These are phyloP conservation scores for Malacoraja senta DNA, from an alignment of 2,797 vertebrate genomes.

Conservation along the genomic window DNA sequence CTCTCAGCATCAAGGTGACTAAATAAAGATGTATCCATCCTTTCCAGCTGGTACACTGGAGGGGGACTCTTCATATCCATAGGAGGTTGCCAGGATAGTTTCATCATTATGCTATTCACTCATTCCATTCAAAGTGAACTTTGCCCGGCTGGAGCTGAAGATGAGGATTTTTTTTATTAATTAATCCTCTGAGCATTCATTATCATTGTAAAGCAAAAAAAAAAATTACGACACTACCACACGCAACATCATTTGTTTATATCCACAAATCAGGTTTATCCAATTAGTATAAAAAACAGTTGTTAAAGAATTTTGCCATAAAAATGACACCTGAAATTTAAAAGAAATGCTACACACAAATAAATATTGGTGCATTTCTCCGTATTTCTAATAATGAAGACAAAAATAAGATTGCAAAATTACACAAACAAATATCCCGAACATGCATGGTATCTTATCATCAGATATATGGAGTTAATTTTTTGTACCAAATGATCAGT, in stretches of 20 bases:
- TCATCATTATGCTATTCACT: slow-evolving; percentile 66
- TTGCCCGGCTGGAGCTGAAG: slow-evolving; percentile 68
- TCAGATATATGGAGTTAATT: slow-evolving; percentile 10
- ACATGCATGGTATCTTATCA: not conserved
- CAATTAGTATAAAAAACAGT: not conserved
- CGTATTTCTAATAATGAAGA: not conserved
- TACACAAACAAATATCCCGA: not conserved
- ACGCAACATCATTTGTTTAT: not conserved
- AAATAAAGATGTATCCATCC: slow-evolving; percentile 70
- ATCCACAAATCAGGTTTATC: not conserved
- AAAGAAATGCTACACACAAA: no score
- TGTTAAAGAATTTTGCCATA: not conserved
- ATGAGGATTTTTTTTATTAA: not conserved
- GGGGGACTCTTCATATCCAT: slow-evolving; percentile 70
- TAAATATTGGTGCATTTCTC: not conserved
- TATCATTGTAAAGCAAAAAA: not conserved
- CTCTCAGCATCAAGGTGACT: slow-evolving; percentile 57
- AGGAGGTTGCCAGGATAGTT: slow-evolving; percentile 69
- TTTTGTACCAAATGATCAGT: not conserved
- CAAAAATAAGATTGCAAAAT: not conserved
- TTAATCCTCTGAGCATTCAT: slow-evolving; percentile 7
- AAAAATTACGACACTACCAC: not conserved
- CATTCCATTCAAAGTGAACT: slow-evolving; percentile 57
- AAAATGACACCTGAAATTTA: not conserved
- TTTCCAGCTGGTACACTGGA: slow-evolving; percentile 78